Base-by-base conservation (phyloP, 2,888 invertebrate species). In the Prionchulus punctatus region DNA sequence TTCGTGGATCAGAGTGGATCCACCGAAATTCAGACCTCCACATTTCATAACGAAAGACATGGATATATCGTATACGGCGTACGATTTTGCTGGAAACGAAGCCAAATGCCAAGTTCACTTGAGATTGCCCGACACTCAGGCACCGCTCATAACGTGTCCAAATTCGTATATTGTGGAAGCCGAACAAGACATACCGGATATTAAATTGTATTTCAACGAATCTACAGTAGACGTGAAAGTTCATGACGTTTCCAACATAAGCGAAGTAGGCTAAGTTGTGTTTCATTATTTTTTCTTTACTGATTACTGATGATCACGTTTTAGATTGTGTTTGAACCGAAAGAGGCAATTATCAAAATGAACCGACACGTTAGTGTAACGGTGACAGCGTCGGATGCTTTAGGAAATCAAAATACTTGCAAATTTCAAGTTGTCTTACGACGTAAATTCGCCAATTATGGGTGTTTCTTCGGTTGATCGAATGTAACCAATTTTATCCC, bases 31-130 rank as follows among this genome's bases (percentile, higher is more conserved):
- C 55, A 36, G 18, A 36, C 65, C 66, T 18, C 69, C 68, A 3
- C 55, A 60, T 2, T 62, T 63, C 54, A 60, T 71, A 48, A 61
- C 62, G 12, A 53, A 55, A 43, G 89, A 91, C 62, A 86, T 86
- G 68, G 85, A 88, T 30, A 87, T 92, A 0, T 85, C 88, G 75
- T 96, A 92, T 67, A 85, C 91, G 1, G 96, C 94, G 1, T 94
- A 88, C 67, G 96, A 96, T 75, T 89, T 87, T 66, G 92, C 92
- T 69, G 92, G 92, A 62, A 96, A 96, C 69, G 90, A 90, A 18
- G 96, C 92, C 18, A 89, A 90, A 69, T 96, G 96, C 70, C 86
- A 87, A 77, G 89, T 96, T 30, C 89, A 90, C 66, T 88, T 96
- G 30, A 88, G 69, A 56, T 64, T 70, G 15, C 55, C 55, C 12